These are phyloP conservation scores for Tribolium freemani DNA, from an alignment of 2,888 invertebrate genomes.

Conservation along the genomic window DNA sequence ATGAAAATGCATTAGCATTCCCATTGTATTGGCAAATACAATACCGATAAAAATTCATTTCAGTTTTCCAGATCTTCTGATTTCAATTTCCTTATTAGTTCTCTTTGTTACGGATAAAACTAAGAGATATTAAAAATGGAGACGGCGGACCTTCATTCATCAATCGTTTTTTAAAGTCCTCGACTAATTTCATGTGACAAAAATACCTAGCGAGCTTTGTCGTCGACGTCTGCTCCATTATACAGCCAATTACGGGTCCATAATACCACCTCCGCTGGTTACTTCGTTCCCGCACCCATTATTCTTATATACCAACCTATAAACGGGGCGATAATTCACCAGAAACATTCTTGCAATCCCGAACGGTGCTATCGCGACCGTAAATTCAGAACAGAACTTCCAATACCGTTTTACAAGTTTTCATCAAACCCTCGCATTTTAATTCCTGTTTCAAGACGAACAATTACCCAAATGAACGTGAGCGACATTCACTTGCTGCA, in stretches of 20 bases:
- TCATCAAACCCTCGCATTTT: neutral
- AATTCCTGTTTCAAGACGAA: neutral
- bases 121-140: conserved; percentile 30
- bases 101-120: conserved; percentile 35
- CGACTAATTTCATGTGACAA: conserved; percentile 14
- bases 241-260: conserved; percentile 26
- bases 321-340: conserved; percentile 26
- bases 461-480: neutral
- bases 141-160: conserved; percentile 6
- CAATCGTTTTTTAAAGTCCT: conserved; percentile 14
- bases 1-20: conserved; percentile 48
- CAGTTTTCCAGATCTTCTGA: conserved; percentile 41
- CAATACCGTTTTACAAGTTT: neutral
- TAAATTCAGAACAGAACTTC: conserved; percentile 16
- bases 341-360: conserved; percentile 12
- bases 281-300: conserved; percentile 10
- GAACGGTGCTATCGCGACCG: conserved; percentile 16
- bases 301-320: conserved; percentile 24
- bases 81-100: conserved; percentile 37
- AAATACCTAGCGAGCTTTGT: conserved; percentile 25
- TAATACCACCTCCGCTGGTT: conserved; percentile 25
- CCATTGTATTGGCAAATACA: conserved; percentile 47
- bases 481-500: neutral
- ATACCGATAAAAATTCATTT: conserved; percentile 50
- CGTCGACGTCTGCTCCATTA: conserved; percentile 16